Percentiles rank a stretch among this genome's conserved stretches.
phyloP scores from a whole-genome alignment of 2,888 invertebrate genomes.

The Acronicta psi region DNA sequence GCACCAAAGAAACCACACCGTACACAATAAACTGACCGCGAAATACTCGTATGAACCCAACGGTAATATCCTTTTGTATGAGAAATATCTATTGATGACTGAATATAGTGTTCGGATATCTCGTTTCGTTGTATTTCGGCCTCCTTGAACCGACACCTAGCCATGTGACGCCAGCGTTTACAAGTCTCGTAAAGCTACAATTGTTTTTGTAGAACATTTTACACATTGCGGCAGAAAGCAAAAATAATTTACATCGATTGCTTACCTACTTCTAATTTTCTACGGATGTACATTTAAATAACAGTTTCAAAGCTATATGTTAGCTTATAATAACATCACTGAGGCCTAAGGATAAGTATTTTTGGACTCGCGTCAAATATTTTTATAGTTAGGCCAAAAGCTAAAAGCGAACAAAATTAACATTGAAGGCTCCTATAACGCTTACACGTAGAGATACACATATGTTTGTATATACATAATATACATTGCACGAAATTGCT shows the following conservation, averaged over 20 bases:
- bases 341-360: too few relatives aligned
- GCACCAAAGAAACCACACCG: conserved; percentile 14
- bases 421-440: conserved; percentile 1
- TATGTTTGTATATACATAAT: conserved; percentile 1
- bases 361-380: too few relatives aligned
- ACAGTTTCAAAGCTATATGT: too few relatives aligned
- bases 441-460: conserved; percentile 1
- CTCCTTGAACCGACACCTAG: conserved; percentile 3
- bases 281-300: too few relatives aligned
- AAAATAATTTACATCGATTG: too few relatives aligned
- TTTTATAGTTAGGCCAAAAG: background rate
- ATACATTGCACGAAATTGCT: conserved; percentile 8
- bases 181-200: conserved; percentile 8
- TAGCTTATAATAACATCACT: too few relatives aligned
- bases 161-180: conserved; percentile 11
- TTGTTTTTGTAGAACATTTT: too few relatives aligned
- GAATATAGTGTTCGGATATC: conserved; percentile 18
- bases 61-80: conserved; percentile 11
- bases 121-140: conserved; percentile 8
- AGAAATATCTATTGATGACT: conserved; percentile 37
- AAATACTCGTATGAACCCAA: background rate
- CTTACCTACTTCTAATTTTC: too few relatives aligned
- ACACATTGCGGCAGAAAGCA: too few relatives aligned
- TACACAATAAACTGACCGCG: conserved; percentile 2
- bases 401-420: conserved; percentile 1